Base-by-base conservation (phyloP, 37 sponge, comb jelly and placozoan species). In the Spongia lamella region DNA sequence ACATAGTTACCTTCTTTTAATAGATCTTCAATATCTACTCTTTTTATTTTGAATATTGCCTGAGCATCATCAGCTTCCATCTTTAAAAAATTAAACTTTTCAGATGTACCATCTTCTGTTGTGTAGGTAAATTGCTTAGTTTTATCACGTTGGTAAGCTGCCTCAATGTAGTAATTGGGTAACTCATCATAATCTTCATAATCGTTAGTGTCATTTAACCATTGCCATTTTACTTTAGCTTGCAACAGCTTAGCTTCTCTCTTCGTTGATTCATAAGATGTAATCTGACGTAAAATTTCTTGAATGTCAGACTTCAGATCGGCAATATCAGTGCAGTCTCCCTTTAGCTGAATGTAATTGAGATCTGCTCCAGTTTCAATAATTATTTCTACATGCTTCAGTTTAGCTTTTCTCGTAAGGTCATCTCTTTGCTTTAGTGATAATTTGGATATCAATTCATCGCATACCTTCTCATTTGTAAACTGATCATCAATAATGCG, bases 151-250 rank as follows among this genome's bases (percentile, higher is more conserved):
- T 70, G 54, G 34, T 54, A 77, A n/a, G 78, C 85, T 16, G 20
- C 7, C 53, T 85, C 86, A 65, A 85, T 78, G 11, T 65, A 61
- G 49, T 47, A 63, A 64, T 85, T 85, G 2, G 30, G 14, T 4
- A 31, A 15, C 31, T 14, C 7, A 56, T 56, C 74, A 66, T 85
- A 85, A 34, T 72, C 61, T 2, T 39, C 61, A 38, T 40, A 66
- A 21, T 72, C 33, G 54, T 19, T 22, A 0, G 38, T 56, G 51
- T 40, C 24, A 47, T 47, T 59, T 58, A 31, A 72, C 36, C 79
- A 51, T 17, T 63, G 38, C 86, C 86, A 85, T 27, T 63, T 19
- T 16, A 85, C 62, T 6, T 21, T 53, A 22, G 78, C 65, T 3
- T 49, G 31, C 49, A 85, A 17, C 2, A 54, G 30, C 27, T 71